These are phyloP conservation scores for Anas platyrhynchos DNA, from an alignment of 2,113 vertebrate species.

Conservation along the genomic window DNA sequence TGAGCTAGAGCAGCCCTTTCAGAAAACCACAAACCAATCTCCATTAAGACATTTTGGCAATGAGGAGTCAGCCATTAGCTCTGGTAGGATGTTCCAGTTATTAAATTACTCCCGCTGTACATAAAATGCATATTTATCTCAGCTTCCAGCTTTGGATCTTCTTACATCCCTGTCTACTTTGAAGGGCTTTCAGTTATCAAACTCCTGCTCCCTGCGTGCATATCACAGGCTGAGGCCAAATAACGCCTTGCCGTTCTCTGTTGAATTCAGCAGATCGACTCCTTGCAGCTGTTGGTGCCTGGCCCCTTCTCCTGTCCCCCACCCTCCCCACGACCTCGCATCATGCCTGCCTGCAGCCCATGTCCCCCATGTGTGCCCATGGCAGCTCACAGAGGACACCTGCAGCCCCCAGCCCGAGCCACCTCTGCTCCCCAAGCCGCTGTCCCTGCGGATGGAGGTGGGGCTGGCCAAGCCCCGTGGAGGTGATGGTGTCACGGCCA, in stretches of 20 bases:
- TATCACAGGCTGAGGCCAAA: not conserved
- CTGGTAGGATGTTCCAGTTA: not conserved
- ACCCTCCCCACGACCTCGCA: fast-evolving
- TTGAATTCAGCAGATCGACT: not conserved
- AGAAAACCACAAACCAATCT: not conserved
- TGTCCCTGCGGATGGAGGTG: fast-evolving
- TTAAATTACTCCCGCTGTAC: not conserved
- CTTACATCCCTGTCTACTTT: not conserved
- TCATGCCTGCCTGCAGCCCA: no score
- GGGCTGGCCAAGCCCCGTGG: fast-evolving
- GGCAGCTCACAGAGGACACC: not conserved
- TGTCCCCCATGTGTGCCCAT: fast-evolving
- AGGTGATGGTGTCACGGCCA: fast-evolving
- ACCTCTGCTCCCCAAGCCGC: fast-evolving
- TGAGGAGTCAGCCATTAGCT: not conserved
- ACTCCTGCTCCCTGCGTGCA: not conserved
- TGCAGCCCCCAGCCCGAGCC: fast-evolving
- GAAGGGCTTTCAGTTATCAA: not conserved
- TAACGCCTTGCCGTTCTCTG: not conserved
- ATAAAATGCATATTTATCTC: not conserved
- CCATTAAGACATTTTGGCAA: not conserved
- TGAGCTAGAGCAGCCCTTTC: not conserved
- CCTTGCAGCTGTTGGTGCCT: fast-evolving
- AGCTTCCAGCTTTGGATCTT: not conserved
- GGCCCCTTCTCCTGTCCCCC: not conserved